Base-by-base conservation (phyloP, 2,888 invertebrate genomes). In the Cremastobaeus sp. region DNA sequence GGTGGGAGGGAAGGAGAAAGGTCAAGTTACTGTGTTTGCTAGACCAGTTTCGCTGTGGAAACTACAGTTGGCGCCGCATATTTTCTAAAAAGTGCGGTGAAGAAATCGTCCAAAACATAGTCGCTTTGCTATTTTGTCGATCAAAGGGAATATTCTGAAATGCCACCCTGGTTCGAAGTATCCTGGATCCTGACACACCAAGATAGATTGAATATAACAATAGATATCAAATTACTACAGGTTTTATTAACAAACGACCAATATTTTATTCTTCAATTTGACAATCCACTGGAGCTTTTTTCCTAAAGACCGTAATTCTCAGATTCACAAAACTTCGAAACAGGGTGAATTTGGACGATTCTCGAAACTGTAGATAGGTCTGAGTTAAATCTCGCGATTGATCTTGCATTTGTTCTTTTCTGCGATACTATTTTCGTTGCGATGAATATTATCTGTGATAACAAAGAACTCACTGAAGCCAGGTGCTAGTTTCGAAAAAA, bases 1-100 rank as follows among this genome's bases (percentile, higher is more conserved):
- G 62, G 90, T 94, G 69, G 95, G 95, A 0, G 96, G 96, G 0
- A 92, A 92, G 80, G 95, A 95, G 85, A 92, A 93, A 47, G 93
- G 93, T 9, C 93, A 94, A 79, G 91, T 93, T 1, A 94, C 94
- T 11, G 91, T 93, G 60, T 92, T 94, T 80, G 92, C 93, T 82
- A 89, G 93, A 79, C 95, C 95, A 6, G 90, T 95, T 30, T 93
- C 94, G 8, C 90, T 95, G 83, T 95, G 95, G 95, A 92, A 92
- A 79, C 90, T 94, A 75, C 91, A 93, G 78, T 86, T 94, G 60
- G 88, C 87, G 1, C 87, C 87, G 17, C 86, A 88, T 76, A 87
- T 88, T 64, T 87, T 87, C 60, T 87, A 83, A 83, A 73, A 52
- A 21, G 17, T 50, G 41, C 8, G 15, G 14, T 11, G 14, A 5